Evolutionary conservation across 2,797 vertebrate species (phyloP).

Genomic region (Uromys caudimaculatus): DNA sequence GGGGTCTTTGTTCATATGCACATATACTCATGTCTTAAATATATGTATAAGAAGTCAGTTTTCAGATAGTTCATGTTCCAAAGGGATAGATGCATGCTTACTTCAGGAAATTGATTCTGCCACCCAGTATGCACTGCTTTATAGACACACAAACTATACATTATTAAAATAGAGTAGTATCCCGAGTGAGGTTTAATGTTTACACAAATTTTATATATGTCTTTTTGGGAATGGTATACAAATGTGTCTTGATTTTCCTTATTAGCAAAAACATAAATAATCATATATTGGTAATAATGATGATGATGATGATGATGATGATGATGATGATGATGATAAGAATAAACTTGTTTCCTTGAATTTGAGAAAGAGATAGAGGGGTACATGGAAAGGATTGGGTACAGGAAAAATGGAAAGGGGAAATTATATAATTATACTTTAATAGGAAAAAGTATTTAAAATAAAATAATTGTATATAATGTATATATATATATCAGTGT

Average conservation of each 20-base stretch:
- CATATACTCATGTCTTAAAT: background rate
- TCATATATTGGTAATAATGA: background rate
- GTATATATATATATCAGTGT: too few species aligned
- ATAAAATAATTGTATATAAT: background rate
- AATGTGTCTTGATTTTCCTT: background rate
- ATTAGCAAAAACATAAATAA: background rate
- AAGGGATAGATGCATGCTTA: background rate
- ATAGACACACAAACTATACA: background rate
- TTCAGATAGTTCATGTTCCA: background rate
- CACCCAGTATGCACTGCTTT: background rate
- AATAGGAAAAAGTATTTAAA: background rate
- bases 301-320: too few species aligned
- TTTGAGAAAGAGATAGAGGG: background rate
- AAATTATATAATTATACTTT: background rate
- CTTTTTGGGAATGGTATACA: background rate
- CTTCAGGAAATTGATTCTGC: background rate
- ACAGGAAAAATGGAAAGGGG: background rate
- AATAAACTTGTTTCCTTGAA: background rate
- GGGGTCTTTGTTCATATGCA: background rate
- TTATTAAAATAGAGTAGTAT: background rate
- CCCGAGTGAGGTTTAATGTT: background rate
- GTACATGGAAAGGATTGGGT: background rate
- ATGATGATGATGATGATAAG: background rate
- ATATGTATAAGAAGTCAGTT: background rate
- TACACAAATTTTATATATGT: background rate